Evolutionary conservation across 2,113 vertebrate species (phyloP), one percentile per base, ranked within the genome.

Genomic region (Numida meleagris): DNA sequence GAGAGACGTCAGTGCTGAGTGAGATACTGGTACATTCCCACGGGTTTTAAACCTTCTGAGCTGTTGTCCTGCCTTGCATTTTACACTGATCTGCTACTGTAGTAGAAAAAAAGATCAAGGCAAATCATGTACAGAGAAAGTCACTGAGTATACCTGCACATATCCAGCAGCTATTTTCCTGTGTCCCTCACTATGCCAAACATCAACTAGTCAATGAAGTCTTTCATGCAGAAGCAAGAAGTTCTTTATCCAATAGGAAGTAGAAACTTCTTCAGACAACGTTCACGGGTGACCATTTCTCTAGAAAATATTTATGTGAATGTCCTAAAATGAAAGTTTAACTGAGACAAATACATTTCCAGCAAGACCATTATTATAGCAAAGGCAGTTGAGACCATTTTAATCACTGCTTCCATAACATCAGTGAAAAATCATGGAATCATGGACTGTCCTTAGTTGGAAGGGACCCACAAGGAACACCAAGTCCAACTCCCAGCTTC

Each of bases 121-220:
- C 2, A 3, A 33, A 74, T 9, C 1, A 4, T 5, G n/a, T 21
- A 25, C 62, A 38, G 38, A 21, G 31, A 21, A 82, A 27, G 34
- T 9, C 4, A 8, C 4, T 18, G 3, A 14, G 2, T 46, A 16
- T 21, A 25, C 29, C 57, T 72, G 36, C 2, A 1, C 53, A 4
- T 25, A 8, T 2, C 70, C 23, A 43, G 45, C 50, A 72, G 4
- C 53, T 42, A 2, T 12, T 68, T 67, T 57, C 74, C 46, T 11
- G 0, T 24, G 27, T 9, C 48, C 68, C 42, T 72, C 12, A 1
- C 23, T 27, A 1, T 14, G 38, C 1, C 55, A 34, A 53, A 63
- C 46, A 12, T 2, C 66, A 51, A 3, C 25, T 14, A 25, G 9
- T 21, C 34, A 23, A 11, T 51, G 14, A 53, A 53, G 16, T 1